Base-by-base conservation (phyloP, 2,888 invertebrate genomes). In the Melanargia galathea region DNA sequence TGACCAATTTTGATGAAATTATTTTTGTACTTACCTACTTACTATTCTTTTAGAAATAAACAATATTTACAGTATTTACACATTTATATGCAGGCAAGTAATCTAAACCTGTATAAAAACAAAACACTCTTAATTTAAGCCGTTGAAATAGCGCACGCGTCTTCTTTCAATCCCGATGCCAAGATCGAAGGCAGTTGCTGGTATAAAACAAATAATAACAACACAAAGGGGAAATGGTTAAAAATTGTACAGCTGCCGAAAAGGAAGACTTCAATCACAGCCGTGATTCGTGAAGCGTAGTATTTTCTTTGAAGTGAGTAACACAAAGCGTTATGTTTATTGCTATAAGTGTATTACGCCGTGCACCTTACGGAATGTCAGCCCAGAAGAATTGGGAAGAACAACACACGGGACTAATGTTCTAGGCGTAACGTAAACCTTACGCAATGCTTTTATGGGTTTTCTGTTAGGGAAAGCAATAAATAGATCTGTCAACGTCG, bases 231-330 rank as follows among this genome's bases (percentile, higher is more conserved):
- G 66, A 63, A 70, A 69, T 63, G 62, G 60, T 68, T 75, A 78
- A 79, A 80, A 79, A 77, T 73, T 71, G 61, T 71, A 70, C 74
- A 75, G 71, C 72, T 75, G 73, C 67, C 73, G 83, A 83, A 75
- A 77, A 83, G 84, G 83, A 74, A 77, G 72, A 71, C 75, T 82
- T 88, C 87, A 88, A 82, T 87, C 81, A 74, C 76, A 75, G 74
- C 75, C 71, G 75, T 77, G 70, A 69, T 70, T 68, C 70, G 65
- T 77, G 70, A 69, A 70, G 68, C 70, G 65, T 51, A 70, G 65
- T 71, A 67, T 69, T 72, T 76, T 76, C 86, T 89, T 89, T 90
- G 87, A 88, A 81, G 83, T 84, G 62, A 63, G 59, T 62, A 75
- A 71, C 72, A 76, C 76, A 79, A 79, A 80, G 78, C 77, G 72